Evolutionary conservation across 2,797 vertebrate genomes (phyloP).

Genomic region (Gephyroberyx darwinii): DNA sequence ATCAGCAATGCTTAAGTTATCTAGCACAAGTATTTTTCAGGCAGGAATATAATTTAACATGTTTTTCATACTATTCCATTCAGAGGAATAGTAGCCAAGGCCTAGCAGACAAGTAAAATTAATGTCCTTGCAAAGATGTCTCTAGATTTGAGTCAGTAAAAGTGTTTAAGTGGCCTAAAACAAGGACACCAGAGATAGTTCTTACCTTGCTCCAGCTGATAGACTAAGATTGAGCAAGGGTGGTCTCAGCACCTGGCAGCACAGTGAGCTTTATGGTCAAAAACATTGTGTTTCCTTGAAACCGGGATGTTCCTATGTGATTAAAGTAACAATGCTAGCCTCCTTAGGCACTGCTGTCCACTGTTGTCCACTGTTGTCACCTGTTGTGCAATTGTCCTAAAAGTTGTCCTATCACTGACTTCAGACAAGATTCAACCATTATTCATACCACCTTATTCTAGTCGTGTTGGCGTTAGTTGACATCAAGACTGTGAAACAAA

Average conservation of each 20-base stretch:
- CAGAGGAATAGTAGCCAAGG: constrained; percentile 36
- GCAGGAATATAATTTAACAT: constrained; percentile 6
- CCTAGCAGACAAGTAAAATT: constrained; percentile 26
- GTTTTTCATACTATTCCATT: constrained; percentile 36
- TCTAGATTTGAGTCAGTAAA: constrained; percentile 55
- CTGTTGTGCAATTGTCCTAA: constrained; percentile 9
- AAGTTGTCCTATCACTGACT: neutral
- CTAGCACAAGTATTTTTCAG: neutral
- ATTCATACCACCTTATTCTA: constrained; percentile 11
- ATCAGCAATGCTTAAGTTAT: neutral
- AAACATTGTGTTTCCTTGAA: constrained; percentile 8
- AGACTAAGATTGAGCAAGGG: constrained; percentile 35
- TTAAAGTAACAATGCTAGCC: constrained; percentile 30
- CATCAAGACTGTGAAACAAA: constrained; percentile 46
- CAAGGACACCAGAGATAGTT: constrained; percentile 37
- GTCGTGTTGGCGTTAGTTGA: constrained; percentile 4
- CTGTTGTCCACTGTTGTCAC: too few species aligned
- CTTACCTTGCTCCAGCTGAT: constrained; percentile 34
- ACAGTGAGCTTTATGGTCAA: constrained; percentile 31
- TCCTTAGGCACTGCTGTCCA: neutral
- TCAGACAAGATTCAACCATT: constrained; percentile 4
- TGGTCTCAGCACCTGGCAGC: constrained; percentile 5
- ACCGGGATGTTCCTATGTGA: constrained; percentile 30
- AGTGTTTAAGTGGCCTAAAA: constrained; percentile 42
- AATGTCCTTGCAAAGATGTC: constrained; percentile 31